Conservation (phyloP, 2,113 vertebrate species). For the Carassius gibelio region DNA sequence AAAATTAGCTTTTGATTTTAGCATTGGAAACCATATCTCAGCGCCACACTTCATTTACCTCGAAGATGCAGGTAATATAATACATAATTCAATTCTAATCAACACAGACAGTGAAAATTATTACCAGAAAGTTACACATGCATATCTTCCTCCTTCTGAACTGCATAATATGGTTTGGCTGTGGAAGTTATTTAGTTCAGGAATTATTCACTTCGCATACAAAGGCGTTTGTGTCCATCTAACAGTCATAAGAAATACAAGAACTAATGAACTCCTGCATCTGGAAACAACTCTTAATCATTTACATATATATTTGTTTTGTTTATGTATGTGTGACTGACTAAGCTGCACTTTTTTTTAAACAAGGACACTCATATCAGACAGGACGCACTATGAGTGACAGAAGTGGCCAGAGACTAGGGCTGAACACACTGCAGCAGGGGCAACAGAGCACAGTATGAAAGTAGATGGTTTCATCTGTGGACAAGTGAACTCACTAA, state of each 20-base stretch:
- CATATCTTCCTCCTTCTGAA: constrained; percentile 82
- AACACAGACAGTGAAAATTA: constrained; percentile 85
- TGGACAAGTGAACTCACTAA: background rate
- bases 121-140: constrained; percentile 88
- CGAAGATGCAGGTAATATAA: constrained; percentile 81
- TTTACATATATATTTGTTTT: background rate
- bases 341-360: constrained; percentile 28
- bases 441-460: constrained; percentile 62
- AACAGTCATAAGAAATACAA: constrained; percentile 39
- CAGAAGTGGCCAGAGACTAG: constrained; percentile 53
- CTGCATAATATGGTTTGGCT: constrained; percentile 78
- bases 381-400: constrained; percentile 52
- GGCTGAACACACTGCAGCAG: constrained; percentile 47
- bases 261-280: constrained; percentile 26
- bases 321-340: background rate
- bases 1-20: constrained; percentile 63
- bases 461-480: constrained; percentile 48
- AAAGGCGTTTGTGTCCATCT: constrained; percentile 29
- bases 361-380: constrained; percentile 47
- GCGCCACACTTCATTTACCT: constrained; percentile 78
- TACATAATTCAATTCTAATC: constrained; percentile 79
- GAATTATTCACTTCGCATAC: constrained; percentile 51
- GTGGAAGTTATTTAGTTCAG: constrained; percentile 60
- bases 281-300: constrained; percentile 16
- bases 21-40: constrained; percentile 70